Base-by-base conservation (phyloP, 2,797 vertebrate genomes). In the Danio albolineatus region DNA sequence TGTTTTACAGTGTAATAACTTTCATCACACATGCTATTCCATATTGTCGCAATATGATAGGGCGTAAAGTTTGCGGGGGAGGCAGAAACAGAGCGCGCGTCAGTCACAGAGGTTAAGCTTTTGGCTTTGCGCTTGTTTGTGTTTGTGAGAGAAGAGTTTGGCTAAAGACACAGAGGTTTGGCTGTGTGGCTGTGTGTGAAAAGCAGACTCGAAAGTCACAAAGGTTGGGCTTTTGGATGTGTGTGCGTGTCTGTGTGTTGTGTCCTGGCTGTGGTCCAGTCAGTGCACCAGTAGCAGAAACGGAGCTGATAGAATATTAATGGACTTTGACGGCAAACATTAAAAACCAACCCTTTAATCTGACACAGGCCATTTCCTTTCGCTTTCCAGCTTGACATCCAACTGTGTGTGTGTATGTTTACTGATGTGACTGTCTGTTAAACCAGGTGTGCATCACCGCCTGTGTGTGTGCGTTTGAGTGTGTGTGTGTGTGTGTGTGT, bases 281-380 rank as follows among this genome's bases (percentile, higher is more conserved):
- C 87, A 80, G 88, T 88, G 87, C 91, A 89, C 85, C 65, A 82
- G 84, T 69, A 80, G 88, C 85, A 88, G 85, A 86, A 84, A 89
- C 88, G 84, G 90, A 90, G 84, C 88, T 89, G 91, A 89, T 89
- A 87, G 91, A 91, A 91, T 91, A 92, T 93, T 92, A 93, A 93
- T 93, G 91, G 91, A 90, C 85, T 92, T 92, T 93, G 91, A 93
- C 89, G 72, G 87, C 88, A 86, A 88, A 91, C 91, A 93, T 91
- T 72, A 89, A 92, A 91, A 89, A 89, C 85, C 88, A 88, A 89
- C 84, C 84, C 86, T 84, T 89, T 93, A 91, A 91, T 92, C 90
- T 91, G 90, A 90, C 89, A 90, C 70, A 86, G 89, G 73, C 89
- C 91, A 91, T 92, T 92, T 92, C 82, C 80, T 87, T 90, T 90